These are phyloP conservation scores for Agrypnus murinus DNA, from an alignment of 2,888 invertebrate species.

Conservation along the genomic window DNA sequence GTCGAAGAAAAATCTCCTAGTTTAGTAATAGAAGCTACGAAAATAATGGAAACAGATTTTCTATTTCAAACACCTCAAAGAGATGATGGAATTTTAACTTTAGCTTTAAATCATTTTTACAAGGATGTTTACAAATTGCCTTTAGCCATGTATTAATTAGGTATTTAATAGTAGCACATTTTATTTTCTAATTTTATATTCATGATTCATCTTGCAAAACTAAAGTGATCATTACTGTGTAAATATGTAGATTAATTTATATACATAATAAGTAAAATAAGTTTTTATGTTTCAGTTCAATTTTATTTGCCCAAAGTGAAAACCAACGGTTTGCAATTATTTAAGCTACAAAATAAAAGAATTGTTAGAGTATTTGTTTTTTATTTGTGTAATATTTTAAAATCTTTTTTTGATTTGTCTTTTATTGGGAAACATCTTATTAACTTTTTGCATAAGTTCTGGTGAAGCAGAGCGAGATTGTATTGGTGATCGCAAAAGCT, in stretches of 20 bases:
- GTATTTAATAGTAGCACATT: background rate
- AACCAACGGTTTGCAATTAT: background rate
- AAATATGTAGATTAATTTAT: conserved; percentile 7
- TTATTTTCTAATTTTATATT: conserved; percentile 14
- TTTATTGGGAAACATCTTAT: background rate
- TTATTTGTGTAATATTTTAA: too few species aligned
- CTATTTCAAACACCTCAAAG: conserved; percentile 55
- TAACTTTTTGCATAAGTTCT: background rate
- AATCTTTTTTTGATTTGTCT: too few species aligned
- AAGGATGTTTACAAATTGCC: conserved; percentile 56
- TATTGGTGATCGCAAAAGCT: background rate
- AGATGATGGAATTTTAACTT: conserved; percentile 61
- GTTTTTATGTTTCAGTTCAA: conserved; percentile 22
- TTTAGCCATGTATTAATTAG: conserved; percentile 29
- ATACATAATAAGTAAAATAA: background rate
- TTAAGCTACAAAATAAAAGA: background rate
- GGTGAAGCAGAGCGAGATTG: background rate
- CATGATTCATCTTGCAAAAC: background rate
- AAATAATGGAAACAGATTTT: conserved; percentile 63
- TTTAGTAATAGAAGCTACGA: conserved; percentile 61
- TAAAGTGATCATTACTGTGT: conserved; percentile 18
- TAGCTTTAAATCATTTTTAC: conserved; percentile 65
- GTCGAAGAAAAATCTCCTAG: conserved; percentile 29
- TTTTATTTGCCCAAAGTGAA: background rate
- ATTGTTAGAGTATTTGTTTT: too few species aligned